Conservation (phyloP, 2,888 invertebrate genomes). For the Encarsia formosa region DNA sequence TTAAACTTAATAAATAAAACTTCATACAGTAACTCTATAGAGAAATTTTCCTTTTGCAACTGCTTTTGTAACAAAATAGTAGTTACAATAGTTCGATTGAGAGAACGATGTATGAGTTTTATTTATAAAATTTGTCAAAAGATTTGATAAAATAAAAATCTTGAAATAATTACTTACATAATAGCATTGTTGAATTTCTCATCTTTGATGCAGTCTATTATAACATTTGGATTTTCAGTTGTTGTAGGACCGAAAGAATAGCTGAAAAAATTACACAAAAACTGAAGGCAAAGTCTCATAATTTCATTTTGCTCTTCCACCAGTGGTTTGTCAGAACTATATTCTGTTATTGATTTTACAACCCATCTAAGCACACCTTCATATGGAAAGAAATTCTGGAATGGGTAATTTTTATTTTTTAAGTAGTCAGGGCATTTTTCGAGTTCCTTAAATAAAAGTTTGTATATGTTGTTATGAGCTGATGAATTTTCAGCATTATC, state of each 20-base stretch:
- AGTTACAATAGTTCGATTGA: too few relatives aligned
- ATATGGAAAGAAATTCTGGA: conserved; percentile 38
- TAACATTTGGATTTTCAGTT: conserved; percentile 19
- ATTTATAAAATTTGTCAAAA: too few relatives aligned
- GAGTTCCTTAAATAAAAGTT: conserved; percentile 15
- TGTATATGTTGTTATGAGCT: conserved; percentile 17
- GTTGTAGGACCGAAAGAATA: conserved; percentile 32
- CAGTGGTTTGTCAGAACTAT: conserved; percentile 12
- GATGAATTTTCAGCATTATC: conserved; percentile 11
- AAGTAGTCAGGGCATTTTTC: not conserved
- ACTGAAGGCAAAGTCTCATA: conserved; percentile 39
- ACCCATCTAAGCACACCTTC: conserved; percentile 38
- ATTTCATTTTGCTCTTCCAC: conserved; percentile 33
- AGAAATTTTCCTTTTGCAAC: too few relatives aligned
- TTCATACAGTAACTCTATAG: too few relatives aligned
- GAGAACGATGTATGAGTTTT: too few relatives aligned
- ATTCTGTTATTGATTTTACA: conserved; percentile 30
- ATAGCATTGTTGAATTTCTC: conserved; percentile 35
- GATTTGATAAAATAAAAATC: too few relatives aligned
- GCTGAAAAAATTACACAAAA: conserved; percentile 43
- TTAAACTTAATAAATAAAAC: too few relatives aligned
- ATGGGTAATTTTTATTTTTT: too few relatives aligned
- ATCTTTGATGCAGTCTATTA: conserved; percentile 30
- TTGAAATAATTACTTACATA: conserved; percentile 38
- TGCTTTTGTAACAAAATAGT: too few relatives aligned